These are phyloP conservation scores for Mellilla xanthometata DNA, from an alignment of 2,888 invertebrate genomes.

Conservation along the genomic window DNA sequence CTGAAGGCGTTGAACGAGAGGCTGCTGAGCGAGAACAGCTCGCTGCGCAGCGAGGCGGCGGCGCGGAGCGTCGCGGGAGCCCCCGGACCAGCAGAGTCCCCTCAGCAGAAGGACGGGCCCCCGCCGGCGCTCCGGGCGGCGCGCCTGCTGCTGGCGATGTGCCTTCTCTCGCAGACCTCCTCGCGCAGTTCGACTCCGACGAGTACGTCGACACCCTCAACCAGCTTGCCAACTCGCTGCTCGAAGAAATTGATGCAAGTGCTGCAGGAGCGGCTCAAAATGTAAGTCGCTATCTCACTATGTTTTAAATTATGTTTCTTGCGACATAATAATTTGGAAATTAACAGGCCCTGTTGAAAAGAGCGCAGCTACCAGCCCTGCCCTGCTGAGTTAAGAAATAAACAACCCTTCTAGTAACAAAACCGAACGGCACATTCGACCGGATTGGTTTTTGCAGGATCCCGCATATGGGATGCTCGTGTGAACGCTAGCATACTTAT, in stretches of 20 bases:
- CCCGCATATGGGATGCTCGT: no score
- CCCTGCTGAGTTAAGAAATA: no score
- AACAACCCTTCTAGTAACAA: no score
- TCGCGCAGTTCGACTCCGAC: constrained; percentile 89
- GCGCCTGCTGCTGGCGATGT: constrained; percentile 88
- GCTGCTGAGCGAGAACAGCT: constrained; percentile 84
- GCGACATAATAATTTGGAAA: no score
- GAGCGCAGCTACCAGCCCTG: no score
- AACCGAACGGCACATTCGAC: no score
- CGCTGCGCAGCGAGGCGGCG: constrained; percentile 81
- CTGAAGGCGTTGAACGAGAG: constrained; percentile 87
- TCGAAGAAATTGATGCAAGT: constrained; percentile 90
- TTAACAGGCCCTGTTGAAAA: no score
- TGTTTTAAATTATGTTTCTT: no score
- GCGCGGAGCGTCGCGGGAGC: constrained; percentile 87
- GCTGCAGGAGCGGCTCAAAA: constrained; percentile 85
- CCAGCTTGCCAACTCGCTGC: constrained; percentile 91
- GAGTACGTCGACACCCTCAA: constrained; percentile 88
- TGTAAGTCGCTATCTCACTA: constrained; percentile 68
- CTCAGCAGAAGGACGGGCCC: constrained; percentile 97
- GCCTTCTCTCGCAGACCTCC: constrained; percentile 93
- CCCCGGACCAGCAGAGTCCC: constrained; percentile 92
- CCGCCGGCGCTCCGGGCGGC: constrained; percentile 88
- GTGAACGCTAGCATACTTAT: no score
- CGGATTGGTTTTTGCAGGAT: no score